Evolutionary conservation across 2,888 invertebrate genomes (phyloP).

Genomic region (Lapara coniferarum): DNA sequence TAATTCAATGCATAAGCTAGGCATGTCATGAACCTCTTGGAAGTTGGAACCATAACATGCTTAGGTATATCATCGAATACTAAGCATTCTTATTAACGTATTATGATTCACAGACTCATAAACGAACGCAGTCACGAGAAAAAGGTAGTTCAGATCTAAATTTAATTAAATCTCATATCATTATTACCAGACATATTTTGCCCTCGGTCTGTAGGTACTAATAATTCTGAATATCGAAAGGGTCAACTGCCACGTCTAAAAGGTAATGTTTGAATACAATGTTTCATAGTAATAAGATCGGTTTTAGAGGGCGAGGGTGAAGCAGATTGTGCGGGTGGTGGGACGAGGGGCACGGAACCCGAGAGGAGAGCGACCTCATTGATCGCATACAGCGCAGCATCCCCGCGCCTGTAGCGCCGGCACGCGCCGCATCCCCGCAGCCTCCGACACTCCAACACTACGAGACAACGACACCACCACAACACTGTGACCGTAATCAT

Average conservation of each 20-base stretch:
- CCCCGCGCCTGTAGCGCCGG: slow-evolving; percentile 57
- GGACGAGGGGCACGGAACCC: slow-evolving; percentile 44
- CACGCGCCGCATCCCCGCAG: slow-evolving; percentile 43
- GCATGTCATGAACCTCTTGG: no score
- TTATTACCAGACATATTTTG: no score
- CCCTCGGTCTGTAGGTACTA: background rate
- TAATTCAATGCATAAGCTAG: no score
- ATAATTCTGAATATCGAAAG: background rate
- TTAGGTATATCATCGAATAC: no score
- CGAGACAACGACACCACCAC: slow-evolving; percentile 52
- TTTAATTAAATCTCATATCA: no score
- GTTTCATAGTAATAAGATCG: slow-evolving; percentile 65
- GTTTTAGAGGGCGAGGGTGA: slow-evolving; percentile 54
- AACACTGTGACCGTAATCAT: slow-evolving; percentile 39
- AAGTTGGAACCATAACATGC: no score
- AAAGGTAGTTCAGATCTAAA: no score
- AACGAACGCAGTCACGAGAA: no score
- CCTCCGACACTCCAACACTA: slow-evolving; percentile 63
- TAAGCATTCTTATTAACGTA: no score
- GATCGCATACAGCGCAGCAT: slow-evolving; percentile 75
- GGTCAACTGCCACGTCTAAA: slow-evolving; percentile 30
- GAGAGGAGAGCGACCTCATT: slow-evolving; percentile 69
- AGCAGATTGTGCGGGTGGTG: slow-evolving; percentile 43
- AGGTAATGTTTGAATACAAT: slow-evolving; percentile 67
- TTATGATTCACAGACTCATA: no score